Evolutionary conservation across 2,797 vertebrate species (phyloP).

Genomic region (Allochrocebus solatus): DNA sequence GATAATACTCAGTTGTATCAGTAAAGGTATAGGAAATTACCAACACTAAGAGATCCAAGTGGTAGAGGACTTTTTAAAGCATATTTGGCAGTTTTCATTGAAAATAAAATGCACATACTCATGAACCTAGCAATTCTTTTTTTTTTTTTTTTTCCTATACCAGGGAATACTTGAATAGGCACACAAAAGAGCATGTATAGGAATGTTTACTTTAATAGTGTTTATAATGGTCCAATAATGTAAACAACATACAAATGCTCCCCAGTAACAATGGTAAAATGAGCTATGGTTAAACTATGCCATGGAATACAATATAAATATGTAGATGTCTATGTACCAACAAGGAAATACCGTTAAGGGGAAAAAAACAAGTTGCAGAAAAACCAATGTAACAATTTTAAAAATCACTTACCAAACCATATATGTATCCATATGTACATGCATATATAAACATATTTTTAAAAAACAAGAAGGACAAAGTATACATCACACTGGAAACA

Average conservation of each 20-base stretch:
- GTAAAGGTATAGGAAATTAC: not conserved
- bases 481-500: not conserved
- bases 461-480: not conserved
- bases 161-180: not conserved
- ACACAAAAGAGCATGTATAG: not conserved
- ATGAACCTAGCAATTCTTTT: not conserved
- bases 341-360: not conserved
- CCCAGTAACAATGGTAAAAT: not conserved
- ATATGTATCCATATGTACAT: not conserved
- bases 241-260: not conserved
- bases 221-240: not conserved
- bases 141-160: not conserved
- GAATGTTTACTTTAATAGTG: not conserved
- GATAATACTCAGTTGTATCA: not conserved
- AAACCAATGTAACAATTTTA: not conserved
- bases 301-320: not conserved
- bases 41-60: not conserved
- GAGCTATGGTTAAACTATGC: not conserved
- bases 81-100: not conserved
- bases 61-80: not conserved
- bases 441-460: not conserved
- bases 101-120: not conserved
- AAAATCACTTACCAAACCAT: not conserved
- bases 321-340: not conserved
- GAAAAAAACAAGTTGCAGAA: not conserved